A percentile compares a stretch with the other conserved stretches of the same genome.
Conservation (phyloP, 2,797 vertebrate genomes). For the Chloroceryle inda region DNA sequence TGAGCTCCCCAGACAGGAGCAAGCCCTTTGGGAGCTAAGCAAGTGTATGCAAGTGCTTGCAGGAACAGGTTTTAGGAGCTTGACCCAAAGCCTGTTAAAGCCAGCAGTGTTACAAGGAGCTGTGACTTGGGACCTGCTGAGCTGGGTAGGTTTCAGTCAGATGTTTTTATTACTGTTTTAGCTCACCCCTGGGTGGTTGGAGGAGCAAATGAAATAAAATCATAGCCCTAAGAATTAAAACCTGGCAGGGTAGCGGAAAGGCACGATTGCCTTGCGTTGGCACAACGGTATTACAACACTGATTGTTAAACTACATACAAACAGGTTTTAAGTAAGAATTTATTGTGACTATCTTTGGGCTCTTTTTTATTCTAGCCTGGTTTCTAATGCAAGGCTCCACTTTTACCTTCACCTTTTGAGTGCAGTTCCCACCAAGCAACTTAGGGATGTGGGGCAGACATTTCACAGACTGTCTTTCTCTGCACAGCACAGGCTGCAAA, state of each 20-base stretch:
- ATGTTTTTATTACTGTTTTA: neutral
- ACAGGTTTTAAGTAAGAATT: neutral
- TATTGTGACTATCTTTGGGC: neutral
- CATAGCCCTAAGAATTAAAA: neutral
- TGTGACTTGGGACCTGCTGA: neutral
- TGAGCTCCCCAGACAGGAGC: neutral
- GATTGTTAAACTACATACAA: neutral
- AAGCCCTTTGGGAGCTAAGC: neutral
- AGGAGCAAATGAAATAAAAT: neutral
- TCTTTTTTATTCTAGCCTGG: neutral
- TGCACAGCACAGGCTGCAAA: neutral
- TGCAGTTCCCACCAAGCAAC: neutral
- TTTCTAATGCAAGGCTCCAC: neutral
- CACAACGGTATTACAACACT: neutral
- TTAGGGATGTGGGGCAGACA: neutral
- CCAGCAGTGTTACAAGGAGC: neutral
- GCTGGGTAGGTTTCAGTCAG: neutral
- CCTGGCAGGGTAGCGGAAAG: neutral
- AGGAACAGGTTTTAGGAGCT: neutral
- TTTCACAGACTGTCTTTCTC: neutral
- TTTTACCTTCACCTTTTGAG: neutral
- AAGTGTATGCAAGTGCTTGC: fast-evolving
- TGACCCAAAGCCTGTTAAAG: neutral
- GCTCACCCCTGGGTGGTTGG: neutral
- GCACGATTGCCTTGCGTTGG: neutral